These are phyloP conservation scores for Phalanger gymnotis DNA, from an alignment of 2,797 vertebrate genomes.

Conservation along the genomic window DNA sequence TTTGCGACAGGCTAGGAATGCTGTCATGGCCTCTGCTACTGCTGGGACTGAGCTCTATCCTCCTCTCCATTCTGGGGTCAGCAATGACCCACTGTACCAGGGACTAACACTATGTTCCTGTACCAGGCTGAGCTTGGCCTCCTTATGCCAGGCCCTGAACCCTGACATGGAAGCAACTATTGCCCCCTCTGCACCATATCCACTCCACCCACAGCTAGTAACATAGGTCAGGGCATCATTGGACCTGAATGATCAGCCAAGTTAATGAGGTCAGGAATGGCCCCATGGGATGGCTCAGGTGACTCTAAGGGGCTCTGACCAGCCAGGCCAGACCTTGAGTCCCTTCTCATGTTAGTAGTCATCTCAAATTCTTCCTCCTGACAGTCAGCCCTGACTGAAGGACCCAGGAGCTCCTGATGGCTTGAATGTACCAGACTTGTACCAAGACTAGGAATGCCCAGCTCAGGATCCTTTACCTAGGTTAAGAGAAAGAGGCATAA, in stretches of 20 bases:
- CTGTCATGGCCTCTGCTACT: neutral
- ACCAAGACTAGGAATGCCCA: neutral
- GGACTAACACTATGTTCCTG: neutral
- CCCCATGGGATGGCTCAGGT: neutral
- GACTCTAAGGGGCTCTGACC: neutral
- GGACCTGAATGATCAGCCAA: neutral
- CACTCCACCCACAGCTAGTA: neutral
- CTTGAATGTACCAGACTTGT: neutral
- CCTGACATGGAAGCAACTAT: neutral
- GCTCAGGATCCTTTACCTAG: neutral
- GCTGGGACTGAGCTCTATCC: neutral
- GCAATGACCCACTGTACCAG: neutral
- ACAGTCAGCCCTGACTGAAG: neutral
- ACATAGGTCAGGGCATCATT: neutral
- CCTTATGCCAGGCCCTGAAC: neutral
- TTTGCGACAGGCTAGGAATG: neutral
- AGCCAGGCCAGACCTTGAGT: neutral
- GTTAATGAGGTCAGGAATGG: neutral
- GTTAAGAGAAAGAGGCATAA: neutral
- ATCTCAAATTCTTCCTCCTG: neutral
- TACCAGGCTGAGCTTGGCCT: neutral
- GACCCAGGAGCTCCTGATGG: neutral
- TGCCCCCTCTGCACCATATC: neutral
- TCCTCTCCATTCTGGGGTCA: neutral
- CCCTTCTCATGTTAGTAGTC: neutral